Conservation (phyloP, 1,140 invertebrate species). For the Euura saliciscinereae region DNA sequence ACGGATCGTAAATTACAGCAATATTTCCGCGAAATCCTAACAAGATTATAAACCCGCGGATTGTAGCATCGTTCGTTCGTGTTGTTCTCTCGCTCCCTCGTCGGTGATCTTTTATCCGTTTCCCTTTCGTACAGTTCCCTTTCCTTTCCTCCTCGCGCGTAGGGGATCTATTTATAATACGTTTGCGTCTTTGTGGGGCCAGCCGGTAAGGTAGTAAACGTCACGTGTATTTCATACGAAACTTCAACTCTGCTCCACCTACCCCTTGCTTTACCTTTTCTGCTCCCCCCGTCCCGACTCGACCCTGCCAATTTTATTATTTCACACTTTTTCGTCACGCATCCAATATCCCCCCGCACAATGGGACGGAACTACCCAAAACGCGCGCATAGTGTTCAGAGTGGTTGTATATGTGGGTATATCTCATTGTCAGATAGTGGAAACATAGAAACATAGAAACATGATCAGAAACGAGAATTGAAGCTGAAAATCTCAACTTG, state of each 20-base stretch:
- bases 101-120: slow-evolving; percentile 26
- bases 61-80: slow-evolving; percentile 39
- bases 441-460: too few species aligned
- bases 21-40: slow-evolving; percentile 62
- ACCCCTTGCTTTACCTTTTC: slow-evolving; percentile 6
- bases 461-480: too few species aligned
- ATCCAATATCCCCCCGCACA: too few species aligned
- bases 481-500: too few species aligned
- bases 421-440: too few species aligned
- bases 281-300: slow-evolving; percentile 1
- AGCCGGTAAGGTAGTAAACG: slow-evolving; percentile 59
- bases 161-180: slow-evolving; percentile 57
- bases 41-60: slow-evolving; percentile 58
- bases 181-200: slow-evolving; percentile 49
- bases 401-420: too few species aligned
- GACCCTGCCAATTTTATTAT: not conserved
- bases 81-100: slow-evolving; percentile 12
- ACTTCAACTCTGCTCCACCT: slow-evolving; percentile 47
- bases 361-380: too few species aligned
- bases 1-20: slow-evolving; percentile 59
- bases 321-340: not conserved
- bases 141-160: not conserved
- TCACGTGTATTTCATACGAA: slow-evolving; percentile 61
- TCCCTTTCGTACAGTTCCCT: slow-evolving; percentile 9
- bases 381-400: too few species aligned